Percentiles rank a stretch among this genome's conserved stretches.
These are phyloP conservation scores for Hymenochirus boettgeri DNA, from an alignment of 2,113 vertebrate species.

Conservation along the genomic window DNA sequence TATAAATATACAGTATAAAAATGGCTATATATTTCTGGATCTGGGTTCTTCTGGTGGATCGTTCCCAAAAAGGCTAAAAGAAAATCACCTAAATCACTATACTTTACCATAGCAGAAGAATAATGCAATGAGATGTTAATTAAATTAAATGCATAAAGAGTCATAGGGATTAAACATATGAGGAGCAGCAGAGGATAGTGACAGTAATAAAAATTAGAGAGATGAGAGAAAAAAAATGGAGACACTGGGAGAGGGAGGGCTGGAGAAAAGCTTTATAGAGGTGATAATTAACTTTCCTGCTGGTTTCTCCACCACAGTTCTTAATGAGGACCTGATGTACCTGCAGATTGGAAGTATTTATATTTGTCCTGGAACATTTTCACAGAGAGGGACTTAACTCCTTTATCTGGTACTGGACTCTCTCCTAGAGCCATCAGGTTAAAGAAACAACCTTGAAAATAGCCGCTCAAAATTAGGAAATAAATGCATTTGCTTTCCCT, in stretches of 20 bases:
- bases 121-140: too few species aligned
- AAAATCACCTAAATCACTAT: too few species aligned
- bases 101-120: too few species aligned
- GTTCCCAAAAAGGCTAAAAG: too few species aligned
- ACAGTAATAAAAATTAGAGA: slow-evolving; percentile 16
- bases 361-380: slow-evolving; percentile 31
- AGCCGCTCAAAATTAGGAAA: too few species aligned
- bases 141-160: too few species aligned
- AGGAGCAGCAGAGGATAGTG: background rate
- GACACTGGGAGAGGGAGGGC: slow-evolving; percentile 13
- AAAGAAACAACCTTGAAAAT: too few species aligned
- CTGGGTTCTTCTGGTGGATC: too few species aligned
- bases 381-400: slow-evolving; percentile 30
- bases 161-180: background rate
- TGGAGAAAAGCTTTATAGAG: slow-evolving; percentile 24
- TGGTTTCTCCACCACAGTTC: slow-evolving; percentile 22
- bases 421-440: too few species aligned
- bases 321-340: slow-evolving; percentile 40
- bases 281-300: slow-evolving; percentile 42
- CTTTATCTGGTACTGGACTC: background rate
- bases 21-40: too few species aligned
- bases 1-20: too few species aligned
- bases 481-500: too few species aligned
- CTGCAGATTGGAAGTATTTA: slow-evolving; percentile 34
- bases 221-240: slow-evolving; percentile 17